These are phyloP conservation scores for Noctua janthina DNA, from an alignment of 2,888 invertebrate species.

Conservation along the genomic window DNA sequence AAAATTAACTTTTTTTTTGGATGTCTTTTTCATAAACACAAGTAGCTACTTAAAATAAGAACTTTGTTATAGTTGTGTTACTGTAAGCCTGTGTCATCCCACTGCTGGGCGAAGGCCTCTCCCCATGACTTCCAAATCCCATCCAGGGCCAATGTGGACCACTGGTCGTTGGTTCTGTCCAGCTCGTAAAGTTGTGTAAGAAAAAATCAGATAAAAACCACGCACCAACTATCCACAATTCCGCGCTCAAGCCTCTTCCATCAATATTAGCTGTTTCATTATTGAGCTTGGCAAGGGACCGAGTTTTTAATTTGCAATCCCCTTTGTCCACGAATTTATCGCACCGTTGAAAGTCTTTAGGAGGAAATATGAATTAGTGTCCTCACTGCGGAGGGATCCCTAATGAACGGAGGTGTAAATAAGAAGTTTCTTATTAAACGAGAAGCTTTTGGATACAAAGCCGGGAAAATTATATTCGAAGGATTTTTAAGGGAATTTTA, in stretches of 20 bases:
- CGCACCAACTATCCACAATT: constrained; percentile 36
- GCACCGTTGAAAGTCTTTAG: constrained; percentile 82
- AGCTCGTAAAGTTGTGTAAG: too few relatives aligned
- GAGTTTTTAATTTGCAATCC: constrained; percentile 87
- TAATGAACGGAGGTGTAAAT: constrained; percentile 77
- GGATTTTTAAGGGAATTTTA: constrained; percentile 28
- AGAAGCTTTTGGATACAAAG: constrained; percentile 61
- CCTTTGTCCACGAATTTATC: constrained; percentile 85
- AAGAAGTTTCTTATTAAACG: constrained; percentile 69
- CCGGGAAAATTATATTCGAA: constrained; percentile 53
- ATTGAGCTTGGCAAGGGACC: constrained; percentile 80
- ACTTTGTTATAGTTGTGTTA: too few relatives aligned
- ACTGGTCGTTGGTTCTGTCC: too few relatives aligned
- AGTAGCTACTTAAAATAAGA: too few relatives aligned
- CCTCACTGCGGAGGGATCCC: constrained; percentile 76
- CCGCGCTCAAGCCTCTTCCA: constrained; percentile 70
- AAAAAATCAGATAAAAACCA: background rate
- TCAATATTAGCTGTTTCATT: constrained; percentile 72
- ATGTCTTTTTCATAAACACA: background rate
- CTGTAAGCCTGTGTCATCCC: too few relatives aligned
- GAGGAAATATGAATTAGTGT: constrained; percentile 87
- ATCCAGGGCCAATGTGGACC: too few relatives aligned
- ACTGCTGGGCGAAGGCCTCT: too few relatives aligned
- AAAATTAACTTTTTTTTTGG: background rate
- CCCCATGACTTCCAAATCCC: too few relatives aligned